Base-by-base conservation (phyloP, 2,888 invertebrate species). In the Diaperis boleti region DNA sequence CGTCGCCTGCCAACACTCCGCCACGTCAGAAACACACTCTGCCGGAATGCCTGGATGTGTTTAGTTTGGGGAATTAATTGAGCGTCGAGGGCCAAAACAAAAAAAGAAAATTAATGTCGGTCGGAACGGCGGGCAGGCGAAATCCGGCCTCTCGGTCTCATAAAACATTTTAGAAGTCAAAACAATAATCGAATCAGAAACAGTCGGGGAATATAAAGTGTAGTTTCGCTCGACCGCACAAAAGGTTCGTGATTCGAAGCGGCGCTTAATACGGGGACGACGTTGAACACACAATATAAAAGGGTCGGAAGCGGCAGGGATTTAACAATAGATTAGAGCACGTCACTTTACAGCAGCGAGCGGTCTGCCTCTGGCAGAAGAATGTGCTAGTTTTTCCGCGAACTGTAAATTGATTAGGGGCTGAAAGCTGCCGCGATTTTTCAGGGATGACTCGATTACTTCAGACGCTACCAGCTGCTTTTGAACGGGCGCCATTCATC, bases 361-460 rank as follows among this genome's bases (percentile, higher is more conserved):
- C 62, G 65, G 60, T 59, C 61, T 66, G 66, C 61, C 61, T 47
- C 65, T 66, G 67, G 60, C 66, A 70, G 65, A 70, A 69, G 67
- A 71, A 68, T 66, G 69, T 49, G 64, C 54, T 54, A 64, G 65
- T 70, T 69, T 70, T 71, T 66, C 67, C 65, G 67, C 64, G 67
- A 60, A 62, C 65, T 67, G 64, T 72, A 72, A 74, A 75, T 75
- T 76, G 74, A 74, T 74, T 74, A 74, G 65, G 68, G 68, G 64
- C 52, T 70, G 69, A 71, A 74, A 74, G 69, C 66, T 59, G 62
- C 60, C 57, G 69, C 69, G 67, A 72, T 73, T 74, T 75, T 74
- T 73, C 72, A 74, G 69, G 66, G 72, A 71, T 70, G 75, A 73
- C 72, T 71, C 73, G 72, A 74, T 75, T 75, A 74, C 74, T 70